Evolutionary conservation across 2,113 vertebrate genomes (phyloP), one percentile per base, ranked within the genome.

Genomic region (Neotoma lepida): DNA sequence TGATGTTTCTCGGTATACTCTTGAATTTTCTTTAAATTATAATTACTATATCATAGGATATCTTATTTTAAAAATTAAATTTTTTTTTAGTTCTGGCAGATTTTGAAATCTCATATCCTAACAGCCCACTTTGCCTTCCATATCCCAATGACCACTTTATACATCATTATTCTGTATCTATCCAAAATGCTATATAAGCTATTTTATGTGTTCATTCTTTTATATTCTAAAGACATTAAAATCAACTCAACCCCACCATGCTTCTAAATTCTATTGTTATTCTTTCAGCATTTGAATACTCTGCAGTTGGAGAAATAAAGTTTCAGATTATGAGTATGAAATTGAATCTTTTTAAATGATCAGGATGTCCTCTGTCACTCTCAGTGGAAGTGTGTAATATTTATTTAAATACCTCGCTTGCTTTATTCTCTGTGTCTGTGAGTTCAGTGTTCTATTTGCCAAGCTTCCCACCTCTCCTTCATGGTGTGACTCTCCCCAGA

Each of bases 261-360:
- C 13, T 20, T 10, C 4, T 84, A 35, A 78, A 86, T 71, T 81
- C 18, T 1, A 2, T 9, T 61, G 26, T 49, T 56, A 63, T 13
- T 54, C 49, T 56, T 82, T 64, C 22, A 44, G 8, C 30, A 80
- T 97, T 68, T 87, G 12, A 35, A 46, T 64, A 71, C 1, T 41
- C 18, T 3, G n/a, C 2, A 46, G 77, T 70, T 63, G 13, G 33
- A 89, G 0, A 81, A 35, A 22, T 86, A 64, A 51, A 64, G 46
- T 51, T 94, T 93, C 44, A 88, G 39, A 76, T 93, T 86, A 8
- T 26, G 77, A 78, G 33, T 73, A 91, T 94, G 44, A 96, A 86
- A 74, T 2, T 77, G 7, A 73, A 64, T 91, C 2, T 41, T 96
- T 92, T 58, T 24, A 63, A 74, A 30, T n/a, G 82, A 26, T 94